phyloP scores from a whole-genome alignment of 2,797 vertebrate genomes.

The Sciurus vulgaris region DNA sequence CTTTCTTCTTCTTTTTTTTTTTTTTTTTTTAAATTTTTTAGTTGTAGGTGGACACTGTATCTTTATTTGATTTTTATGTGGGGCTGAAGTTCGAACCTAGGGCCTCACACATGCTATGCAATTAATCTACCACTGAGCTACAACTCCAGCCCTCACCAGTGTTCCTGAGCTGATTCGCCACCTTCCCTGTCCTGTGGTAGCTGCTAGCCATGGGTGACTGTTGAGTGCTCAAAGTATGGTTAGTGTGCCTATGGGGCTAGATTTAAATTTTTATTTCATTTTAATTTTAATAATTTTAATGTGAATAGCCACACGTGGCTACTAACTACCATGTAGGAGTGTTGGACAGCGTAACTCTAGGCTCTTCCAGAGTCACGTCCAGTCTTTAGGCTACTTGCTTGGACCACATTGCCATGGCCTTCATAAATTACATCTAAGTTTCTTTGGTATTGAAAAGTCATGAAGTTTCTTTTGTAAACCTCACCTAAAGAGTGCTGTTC shows the following conservation, averaged over 20 bases:
- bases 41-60: too few species aligned
- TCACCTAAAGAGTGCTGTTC: background rate
- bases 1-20: too few species aligned
- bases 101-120: too few species aligned
- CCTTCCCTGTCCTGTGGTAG: background rate
- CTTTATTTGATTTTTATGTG: too few species aligned
- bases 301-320: background rate
- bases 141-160: too few species aligned
- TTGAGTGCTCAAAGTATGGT: background rate
- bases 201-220: fast-evolving
- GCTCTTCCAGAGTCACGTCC: background rate
- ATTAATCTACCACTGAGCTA: too few species aligned
- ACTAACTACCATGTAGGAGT: fast-evolving
- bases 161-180: background rate
- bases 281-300: background rate
- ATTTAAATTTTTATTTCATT: background rate
- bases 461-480: background rate
- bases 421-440: background rate
- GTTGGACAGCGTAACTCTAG: background rate
- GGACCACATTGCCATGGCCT: background rate
- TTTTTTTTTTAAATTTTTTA: too few species aligned
- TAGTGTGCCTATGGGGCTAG: background rate
- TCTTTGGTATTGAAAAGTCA: background rate
- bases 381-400: background rate
- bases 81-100: too few species aligned